Evolutionary conservation across 1,140 invertebrate genomes (phyloP).

Genomic region (Drosophila burlai): DNA sequence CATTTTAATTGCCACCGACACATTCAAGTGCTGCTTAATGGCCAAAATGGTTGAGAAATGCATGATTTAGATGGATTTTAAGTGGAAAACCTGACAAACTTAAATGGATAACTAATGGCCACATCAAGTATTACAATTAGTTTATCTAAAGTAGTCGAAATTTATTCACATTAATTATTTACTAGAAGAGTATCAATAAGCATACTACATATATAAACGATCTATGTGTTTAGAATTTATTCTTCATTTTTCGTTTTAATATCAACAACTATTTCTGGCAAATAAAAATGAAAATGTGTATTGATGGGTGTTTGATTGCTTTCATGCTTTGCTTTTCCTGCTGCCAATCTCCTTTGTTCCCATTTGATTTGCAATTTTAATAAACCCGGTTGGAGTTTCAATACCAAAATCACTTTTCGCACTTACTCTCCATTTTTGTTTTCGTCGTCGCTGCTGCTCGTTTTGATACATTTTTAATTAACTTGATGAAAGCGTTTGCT

Average conservation of each 20-base stretch:
- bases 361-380: conserved; percentile 5
- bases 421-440: conserved; percentile 1
- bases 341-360: conserved; percentile 1
- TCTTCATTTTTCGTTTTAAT: not conserved
- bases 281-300: not conserved
- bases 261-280: not conserved
- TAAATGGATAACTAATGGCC: conserved; percentile 9
- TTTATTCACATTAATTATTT: not conserved
- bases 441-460: not conserved
- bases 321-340: not conserved
- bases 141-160: not conserved
- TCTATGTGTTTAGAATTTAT: too few relatives aligned
- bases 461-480: conserved; percentile 60
- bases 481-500: conserved; percentile 46
- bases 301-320: conserved; percentile 4
- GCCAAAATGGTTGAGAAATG: conserved; percentile 16
- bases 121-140: not conserved
- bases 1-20: conserved; percentile 69
- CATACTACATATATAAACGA: too few relatives aligned
- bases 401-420: conserved; percentile 12
- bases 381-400: conserved; percentile 12
- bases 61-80: conserved; percentile 25
- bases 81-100: not conserved
- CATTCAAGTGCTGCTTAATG: conserved; percentile 41
- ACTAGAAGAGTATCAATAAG: not conserved